Evolutionary conservation across 2,113 vertebrate genomes (phyloP), one percentile per base, ranked within the genome.

Genomic region (Nothoprocta pentlandii): DNA sequence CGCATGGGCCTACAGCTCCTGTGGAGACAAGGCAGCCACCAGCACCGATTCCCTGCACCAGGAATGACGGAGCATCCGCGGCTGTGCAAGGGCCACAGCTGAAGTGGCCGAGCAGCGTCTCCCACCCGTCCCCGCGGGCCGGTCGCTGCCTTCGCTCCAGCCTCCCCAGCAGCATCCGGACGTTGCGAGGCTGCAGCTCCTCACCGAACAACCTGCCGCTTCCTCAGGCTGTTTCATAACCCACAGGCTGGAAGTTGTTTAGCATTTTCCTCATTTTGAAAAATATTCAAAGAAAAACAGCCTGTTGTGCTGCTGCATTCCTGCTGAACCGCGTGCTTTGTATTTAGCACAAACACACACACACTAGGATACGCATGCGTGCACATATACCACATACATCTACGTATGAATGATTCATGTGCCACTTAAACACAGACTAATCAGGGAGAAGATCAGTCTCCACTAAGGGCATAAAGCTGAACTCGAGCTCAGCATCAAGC

Each of bases 171-270:
- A 77, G 91, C 93, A 82, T 89, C 46, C 91, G 42, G 41, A 87
- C 54, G 80, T 90, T 0, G 0, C 56, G 5, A 0, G 42, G 42
- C 93, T 75, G 93, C 68, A 97, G 94, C 73, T 77, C 32, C 92
- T 94, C 34, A 73, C 62, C 1, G 61, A 93, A 92, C 90, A 91
- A 95, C 19, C 22, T 86, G 85, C 92, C 94, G 79, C 81, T 89
- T 89, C 85, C 93, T 92, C 85, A 8, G 95, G 87, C 59, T 87
- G 95, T 92, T 90, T 92, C 66, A 47, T 70, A 58, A 82, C 87
- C 86, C 92, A 80, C 58, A 76, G 63, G 91, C 89, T 34, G 47
- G n/a, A 84, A 71, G 88, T 36, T 89, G 85, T 47, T 56, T 2
- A 71, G 56, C 76, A 75, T 84, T 66, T 83, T 73, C 68, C 68